These are phyloP conservation scores for Myathropa florea DNA, from an alignment of 2,888 invertebrate species.

Conservation along the genomic window DNA sequence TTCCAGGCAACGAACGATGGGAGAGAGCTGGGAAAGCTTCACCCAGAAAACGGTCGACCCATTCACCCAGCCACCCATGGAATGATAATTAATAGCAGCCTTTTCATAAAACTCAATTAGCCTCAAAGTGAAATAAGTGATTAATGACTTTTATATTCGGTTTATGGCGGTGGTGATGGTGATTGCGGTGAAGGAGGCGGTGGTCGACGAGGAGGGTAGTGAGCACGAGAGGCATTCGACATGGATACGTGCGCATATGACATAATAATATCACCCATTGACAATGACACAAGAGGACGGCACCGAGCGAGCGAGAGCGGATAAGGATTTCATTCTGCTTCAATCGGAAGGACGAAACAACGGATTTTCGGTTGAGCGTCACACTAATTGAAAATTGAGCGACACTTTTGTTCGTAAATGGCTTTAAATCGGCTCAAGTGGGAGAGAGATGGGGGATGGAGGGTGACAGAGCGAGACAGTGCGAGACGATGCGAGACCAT, in stretches of 20 bases:
- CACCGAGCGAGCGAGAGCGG: constrained; percentile 7
- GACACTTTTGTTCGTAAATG: not conserved
- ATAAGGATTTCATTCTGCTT: constrained; percentile 58
- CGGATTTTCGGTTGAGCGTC: constrained; percentile 60
- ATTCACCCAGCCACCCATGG: constrained; percentile 33
- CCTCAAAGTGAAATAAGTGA: constrained; percentile 69
- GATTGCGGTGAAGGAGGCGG: not conserved
- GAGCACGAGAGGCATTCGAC: not conserved
- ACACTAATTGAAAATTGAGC: constrained; percentile 59
- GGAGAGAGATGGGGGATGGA: no score
- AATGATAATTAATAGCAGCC: constrained; percentile 65
- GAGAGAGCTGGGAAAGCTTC: not conserved
- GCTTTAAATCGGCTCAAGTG: not conserved
- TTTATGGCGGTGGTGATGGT: not conserved
- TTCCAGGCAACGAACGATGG: not conserved
- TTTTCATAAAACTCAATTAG: constrained; percentile 70
- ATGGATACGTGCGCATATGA: constrained; percentile 45
- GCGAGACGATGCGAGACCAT: not conserved
- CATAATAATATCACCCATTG: constrained; percentile 60
- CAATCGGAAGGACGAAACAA: constrained; percentile 45
- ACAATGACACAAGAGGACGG: constrained; percentile 55
- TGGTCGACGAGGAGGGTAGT: not conserved
- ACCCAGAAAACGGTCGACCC: not conserved
- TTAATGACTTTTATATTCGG: constrained; percentile 60
- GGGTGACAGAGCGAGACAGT: no score